Conservation (phyloP, 2,113 vertebrate genomes). For the Pteropus alecto region DNA sequence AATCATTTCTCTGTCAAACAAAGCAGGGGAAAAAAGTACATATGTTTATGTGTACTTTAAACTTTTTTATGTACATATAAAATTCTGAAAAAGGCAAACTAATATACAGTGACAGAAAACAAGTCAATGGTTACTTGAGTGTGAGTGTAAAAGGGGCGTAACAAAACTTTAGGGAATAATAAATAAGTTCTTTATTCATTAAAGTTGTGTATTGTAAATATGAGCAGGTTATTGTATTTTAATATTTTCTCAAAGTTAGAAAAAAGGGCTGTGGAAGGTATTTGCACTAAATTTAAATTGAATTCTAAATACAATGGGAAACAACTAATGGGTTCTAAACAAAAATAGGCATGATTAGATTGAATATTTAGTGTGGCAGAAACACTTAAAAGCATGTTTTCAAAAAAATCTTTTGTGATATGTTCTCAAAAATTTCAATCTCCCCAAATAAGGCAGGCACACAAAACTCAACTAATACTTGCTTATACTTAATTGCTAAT, state of each 20-base stretch:
- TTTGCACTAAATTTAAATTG: background rate
- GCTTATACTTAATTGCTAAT: background rate
- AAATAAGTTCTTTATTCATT: background rate
- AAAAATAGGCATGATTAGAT: background rate
- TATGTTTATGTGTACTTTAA: background rate
- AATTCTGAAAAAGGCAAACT: constrained; percentile 17
- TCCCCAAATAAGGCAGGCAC: background rate
- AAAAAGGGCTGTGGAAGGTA: background rate
- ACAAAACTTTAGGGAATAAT: background rate
- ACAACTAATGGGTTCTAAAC: background rate
- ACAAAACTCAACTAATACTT: background rate
- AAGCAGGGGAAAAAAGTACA: background rate
- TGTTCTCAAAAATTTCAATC: background rate
- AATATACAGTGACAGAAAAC: background rate
- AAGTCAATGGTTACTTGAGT: background rate
- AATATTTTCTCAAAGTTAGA: background rate
- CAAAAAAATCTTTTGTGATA: background rate
- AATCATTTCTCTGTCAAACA: background rate
- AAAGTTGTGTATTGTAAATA: background rate
- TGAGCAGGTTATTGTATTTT: background rate
- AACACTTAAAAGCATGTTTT: background rate
- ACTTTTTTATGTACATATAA: background rate
- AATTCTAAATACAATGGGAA: background rate
- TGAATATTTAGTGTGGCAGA: background rate
- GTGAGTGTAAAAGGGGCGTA: background rate